Percentiles rank a stretch among this genome's conserved stretches.
These are phyloP conservation scores for Thyatira batis DNA, from an alignment of 2,888 invertebrate species.

Conservation along the genomic window DNA sequence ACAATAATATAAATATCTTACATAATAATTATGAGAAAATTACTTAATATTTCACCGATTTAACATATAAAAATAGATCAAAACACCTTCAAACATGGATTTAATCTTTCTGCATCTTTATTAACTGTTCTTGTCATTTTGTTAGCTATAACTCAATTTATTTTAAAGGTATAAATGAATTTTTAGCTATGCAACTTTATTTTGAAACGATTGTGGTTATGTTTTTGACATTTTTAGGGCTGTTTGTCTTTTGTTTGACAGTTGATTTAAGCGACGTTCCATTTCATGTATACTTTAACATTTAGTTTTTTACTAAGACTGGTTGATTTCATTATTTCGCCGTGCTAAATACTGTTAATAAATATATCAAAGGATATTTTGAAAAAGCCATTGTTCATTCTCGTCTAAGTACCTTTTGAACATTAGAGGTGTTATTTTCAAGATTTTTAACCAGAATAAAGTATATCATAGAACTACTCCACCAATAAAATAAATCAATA, in stretches of 20 bases:
- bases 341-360: too few species aligned
- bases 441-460: too few species aligned
- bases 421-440: too few species aligned
- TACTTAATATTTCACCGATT: background rate
- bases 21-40: constrained; percentile 20
- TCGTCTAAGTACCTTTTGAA: too few species aligned
- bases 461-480: too few species aligned
- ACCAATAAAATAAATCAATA: too few species aligned
- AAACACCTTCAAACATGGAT: constrained; percentile 68
- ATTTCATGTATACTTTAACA: too few species aligned
- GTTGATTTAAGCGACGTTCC: background rate
- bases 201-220: constrained; percentile 7
- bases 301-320: too few species aligned
- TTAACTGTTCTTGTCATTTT: constrained; percentile 56
- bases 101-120: constrained; percentile 58
- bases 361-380: too few species aligned
- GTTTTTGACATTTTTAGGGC: background rate
- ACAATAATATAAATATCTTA: constrained; percentile 37
- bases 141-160: background rate
- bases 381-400: too few species aligned
- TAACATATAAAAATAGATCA: background rate
- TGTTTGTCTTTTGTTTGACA: background rate
- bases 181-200: background rate
- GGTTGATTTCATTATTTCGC: too few species aligned
- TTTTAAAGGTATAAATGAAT: background rate